Evolutionary conservation across 2,888 invertebrate species (phyloP).

Genomic region (Sesamia inferens): DNA sequence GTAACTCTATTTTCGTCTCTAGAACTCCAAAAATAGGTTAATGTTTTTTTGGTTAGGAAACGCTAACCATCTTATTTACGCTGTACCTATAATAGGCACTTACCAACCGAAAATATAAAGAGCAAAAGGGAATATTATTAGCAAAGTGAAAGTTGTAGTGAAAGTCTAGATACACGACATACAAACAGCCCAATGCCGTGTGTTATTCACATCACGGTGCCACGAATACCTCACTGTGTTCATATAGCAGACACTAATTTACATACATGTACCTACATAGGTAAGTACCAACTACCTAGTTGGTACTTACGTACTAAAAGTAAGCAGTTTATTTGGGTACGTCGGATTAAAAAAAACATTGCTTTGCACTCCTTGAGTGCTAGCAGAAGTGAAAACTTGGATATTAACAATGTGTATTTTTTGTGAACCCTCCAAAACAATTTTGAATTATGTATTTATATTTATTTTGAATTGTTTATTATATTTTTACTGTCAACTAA

Average conservation of each 20-base stretch:
- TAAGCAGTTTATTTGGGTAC: too few relatives aligned
- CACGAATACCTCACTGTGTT: conserved; percentile 1
- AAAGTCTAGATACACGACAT: conserved; percentile 56
- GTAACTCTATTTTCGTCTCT: neutral
- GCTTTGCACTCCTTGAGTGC: too few relatives aligned
- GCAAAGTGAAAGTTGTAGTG: conserved; percentile 57
- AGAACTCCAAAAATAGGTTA: neutral
- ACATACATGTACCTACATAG: neutral
- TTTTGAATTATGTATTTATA: too few relatives aligned
- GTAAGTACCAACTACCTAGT: neutral
- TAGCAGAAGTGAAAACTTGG: too few relatives aligned
- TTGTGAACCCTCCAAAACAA: too few relatives aligned
- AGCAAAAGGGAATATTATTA: conserved; percentile 20
- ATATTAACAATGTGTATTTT: too few relatives aligned
- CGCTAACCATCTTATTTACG: neutral
- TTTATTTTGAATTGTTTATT: too few relatives aligned
- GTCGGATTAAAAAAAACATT: too few relatives aligned
- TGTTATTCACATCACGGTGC: conserved; percentile 47
- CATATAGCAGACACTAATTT: conserved; percentile 28
- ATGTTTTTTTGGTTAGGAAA: neutral
- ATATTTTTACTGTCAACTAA: too few relatives aligned
- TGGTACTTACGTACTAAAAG: too few relatives aligned
- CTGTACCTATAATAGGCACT: neutral
- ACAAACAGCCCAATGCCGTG: conserved; percentile 21
- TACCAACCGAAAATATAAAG: conserved; percentile 4